Conservation (phyloP, 2,888 invertebrate genomes). For the Beris chalybata region DNA sequence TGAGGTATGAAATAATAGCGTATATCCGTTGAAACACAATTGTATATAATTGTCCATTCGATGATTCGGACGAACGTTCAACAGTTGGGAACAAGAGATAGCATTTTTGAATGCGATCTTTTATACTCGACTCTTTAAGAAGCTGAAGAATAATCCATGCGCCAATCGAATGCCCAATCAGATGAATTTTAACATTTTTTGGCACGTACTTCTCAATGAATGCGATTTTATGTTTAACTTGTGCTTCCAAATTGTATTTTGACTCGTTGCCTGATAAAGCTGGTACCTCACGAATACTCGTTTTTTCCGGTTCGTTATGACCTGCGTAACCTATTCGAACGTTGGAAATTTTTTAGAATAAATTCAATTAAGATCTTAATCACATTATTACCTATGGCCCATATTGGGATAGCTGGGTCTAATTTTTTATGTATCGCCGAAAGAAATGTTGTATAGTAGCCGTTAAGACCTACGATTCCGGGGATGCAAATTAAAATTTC, state of each 20-base stretch:
- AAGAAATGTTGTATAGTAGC: constrained; percentile 78
- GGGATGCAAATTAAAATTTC: constrained; percentile 75
- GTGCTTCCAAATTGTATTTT: constrained; percentile 75
- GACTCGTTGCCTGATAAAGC: constrained; percentile 60
- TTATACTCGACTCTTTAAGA: constrained; percentile 62
- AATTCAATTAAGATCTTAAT: background rate
- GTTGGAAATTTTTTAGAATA: constrained; percentile 13
- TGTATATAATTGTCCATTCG: constrained; percentile 74
- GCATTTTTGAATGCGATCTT: constrained; percentile 61
- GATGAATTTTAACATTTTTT: constrained; percentile 69
- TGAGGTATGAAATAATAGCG: constrained; percentile 57
- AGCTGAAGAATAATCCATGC: constrained; percentile 79
- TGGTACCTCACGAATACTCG: constrained; percentile 58
- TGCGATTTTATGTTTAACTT: constrained; percentile 58
- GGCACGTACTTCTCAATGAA: constrained; percentile 77
- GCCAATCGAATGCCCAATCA: constrained; percentile 92
- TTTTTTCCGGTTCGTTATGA: constrained; percentile 69
- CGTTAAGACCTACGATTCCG: constrained; percentile 86
- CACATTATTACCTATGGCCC: constrained; percentile 67
- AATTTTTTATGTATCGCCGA: constrained; percentile 64
- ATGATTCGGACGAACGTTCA: constrained; percentile 76
- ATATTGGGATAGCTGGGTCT: constrained; percentile 66
- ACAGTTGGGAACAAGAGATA: constrained; percentile 86
- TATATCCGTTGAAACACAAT: constrained; percentile 62
- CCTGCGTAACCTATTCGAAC: constrained; percentile 68